phyloP scores from a whole-genome alignment of 1,140 invertebrate species.

The Macrobrachium rosenbergii region DNA sequence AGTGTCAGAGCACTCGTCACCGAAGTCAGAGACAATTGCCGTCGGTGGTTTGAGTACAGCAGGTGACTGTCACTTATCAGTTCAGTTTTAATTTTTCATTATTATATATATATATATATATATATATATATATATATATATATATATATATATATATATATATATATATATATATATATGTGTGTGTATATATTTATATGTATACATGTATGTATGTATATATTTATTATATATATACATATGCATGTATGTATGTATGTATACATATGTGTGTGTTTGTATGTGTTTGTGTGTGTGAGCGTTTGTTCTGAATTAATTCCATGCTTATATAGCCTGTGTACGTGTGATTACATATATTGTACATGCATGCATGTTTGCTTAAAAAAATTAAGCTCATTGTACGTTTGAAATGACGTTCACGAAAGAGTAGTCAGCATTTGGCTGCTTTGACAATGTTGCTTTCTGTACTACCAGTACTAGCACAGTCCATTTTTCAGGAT shows the following conservation, averaged over 20 bases:
- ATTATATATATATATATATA: too few relatives aligned
- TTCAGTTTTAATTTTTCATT: too few relatives aligned
- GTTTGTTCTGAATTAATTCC: background rate
- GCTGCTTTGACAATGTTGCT: too few relatives aligned
- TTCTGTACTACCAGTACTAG: too few relatives aligned
- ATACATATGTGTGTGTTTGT: background rate
- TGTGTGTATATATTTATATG: background rate
- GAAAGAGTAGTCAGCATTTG: too few relatives aligned
- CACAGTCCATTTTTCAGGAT: too few relatives aligned
- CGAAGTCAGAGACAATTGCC: too few relatives aligned
- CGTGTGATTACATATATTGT: background rate
- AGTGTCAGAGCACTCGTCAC: too few relatives aligned
- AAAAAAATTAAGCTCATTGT: too few relatives aligned
- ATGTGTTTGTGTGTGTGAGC: background rate
- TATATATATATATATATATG: constrained; percentile 18
- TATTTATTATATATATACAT: background rate
- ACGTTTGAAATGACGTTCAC: too few relatives aligned
- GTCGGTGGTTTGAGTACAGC: too few relatives aligned
- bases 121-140: background rate
- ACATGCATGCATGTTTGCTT: background rate
- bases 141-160: constrained; percentile 8
- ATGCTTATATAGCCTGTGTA: background rate
- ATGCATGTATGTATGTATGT: background rate
- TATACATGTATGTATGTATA: background rate
- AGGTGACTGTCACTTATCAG: too few relatives aligned